Percentiles rank a stretch among this genome's conserved stretches.
Evolutionary conservation across 2,113 vertebrate species (phyloP).

Genomic region (Muscicapa adusta): DNA sequence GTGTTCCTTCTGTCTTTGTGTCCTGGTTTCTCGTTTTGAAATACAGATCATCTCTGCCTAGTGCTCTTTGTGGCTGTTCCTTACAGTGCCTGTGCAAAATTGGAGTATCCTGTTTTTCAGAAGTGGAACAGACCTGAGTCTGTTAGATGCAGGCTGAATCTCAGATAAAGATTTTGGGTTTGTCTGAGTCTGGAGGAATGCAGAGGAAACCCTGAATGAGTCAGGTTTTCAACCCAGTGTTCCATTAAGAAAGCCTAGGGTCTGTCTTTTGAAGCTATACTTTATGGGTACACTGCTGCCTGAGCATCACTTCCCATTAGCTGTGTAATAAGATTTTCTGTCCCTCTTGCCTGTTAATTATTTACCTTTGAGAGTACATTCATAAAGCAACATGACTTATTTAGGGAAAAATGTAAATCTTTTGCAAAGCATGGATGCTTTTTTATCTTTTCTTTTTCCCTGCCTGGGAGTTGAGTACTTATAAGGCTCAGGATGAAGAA

Average conservation of each 20-base stretch:
- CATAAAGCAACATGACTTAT: not conserved
- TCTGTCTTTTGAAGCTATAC: not conserved
- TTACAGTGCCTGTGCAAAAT: not conserved
- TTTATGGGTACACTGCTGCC: not conserved
- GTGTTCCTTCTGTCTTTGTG: not conserved
- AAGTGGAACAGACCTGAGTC: not conserved
- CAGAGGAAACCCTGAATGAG: not conserved
- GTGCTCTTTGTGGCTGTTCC: not conserved
- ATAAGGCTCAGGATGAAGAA: not conserved
- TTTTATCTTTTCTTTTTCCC: not conserved
- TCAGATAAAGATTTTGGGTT: not conserved
- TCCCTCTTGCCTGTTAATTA: constrained; percentile 43
- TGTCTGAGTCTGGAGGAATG: not conserved
- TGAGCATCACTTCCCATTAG: constrained; percentile 10
- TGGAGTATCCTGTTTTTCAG: not conserved
- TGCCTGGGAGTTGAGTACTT: not conserved
- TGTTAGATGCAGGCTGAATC: not conserved
- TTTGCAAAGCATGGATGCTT: not conserved
- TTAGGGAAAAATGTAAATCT: constrained; percentile 10
- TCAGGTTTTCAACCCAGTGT: not conserved
- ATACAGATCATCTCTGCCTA: not conserved
- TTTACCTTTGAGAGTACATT: constrained; percentile 33
- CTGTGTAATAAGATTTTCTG: not conserved
- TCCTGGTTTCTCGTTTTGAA: too few relatives aligned
- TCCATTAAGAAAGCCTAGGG: not conserved